Base-by-base conservation (phyloP, 2,797 vertebrate genomes). In the Periparus ater region DNA sequence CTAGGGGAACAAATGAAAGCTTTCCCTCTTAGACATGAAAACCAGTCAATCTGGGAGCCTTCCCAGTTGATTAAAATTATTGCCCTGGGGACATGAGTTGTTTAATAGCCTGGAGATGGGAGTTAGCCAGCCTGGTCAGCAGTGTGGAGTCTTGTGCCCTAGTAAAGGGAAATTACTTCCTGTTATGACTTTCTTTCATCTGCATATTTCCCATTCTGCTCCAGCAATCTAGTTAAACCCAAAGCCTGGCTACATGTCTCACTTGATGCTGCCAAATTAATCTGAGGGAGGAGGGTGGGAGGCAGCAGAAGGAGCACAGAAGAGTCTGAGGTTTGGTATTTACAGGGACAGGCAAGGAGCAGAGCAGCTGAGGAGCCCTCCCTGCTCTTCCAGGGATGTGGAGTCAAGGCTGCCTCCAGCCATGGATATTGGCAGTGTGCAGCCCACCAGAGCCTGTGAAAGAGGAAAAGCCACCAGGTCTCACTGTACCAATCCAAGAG, bases 161-260 rank as follows among this genome's bases (percentile, higher is more conserved):
- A 75, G 42, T 51, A 91, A 94, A 92, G 85, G 87, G 93, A 95
- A 95, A 94, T 96, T 6, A 44, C 81, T 95, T 94, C 95, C 93
- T 95, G 54, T 68, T 89, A 65, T 4, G 61, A 36, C 78, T 93
- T 85, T 53, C 78, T 95, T 96, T 93, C 84, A 93, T 93, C 94
- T 94, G 65, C n/a, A 1, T 85, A 34, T 92, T 95, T 93, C 91
- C 81, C 78, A 93, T 74, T 92, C 72, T 94, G 78, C 79, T 95
- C 32, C 87, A 83, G 72, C 68, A 54, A 38, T 65, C 63, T 22
- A 23, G 61, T 82, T 77, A 80, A 96, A 71, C 65, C 45, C 67
- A 75, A 54, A 71, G 75, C 86, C 92, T 96, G 95, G 86, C 86
- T 92, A 2, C 57, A 20, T 26, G 38, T 94, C 87, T 82, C n/a